Conservation (phyloP, 53 echinoderm and acorn worm genomes). For the Arbacia lixula region DNA sequence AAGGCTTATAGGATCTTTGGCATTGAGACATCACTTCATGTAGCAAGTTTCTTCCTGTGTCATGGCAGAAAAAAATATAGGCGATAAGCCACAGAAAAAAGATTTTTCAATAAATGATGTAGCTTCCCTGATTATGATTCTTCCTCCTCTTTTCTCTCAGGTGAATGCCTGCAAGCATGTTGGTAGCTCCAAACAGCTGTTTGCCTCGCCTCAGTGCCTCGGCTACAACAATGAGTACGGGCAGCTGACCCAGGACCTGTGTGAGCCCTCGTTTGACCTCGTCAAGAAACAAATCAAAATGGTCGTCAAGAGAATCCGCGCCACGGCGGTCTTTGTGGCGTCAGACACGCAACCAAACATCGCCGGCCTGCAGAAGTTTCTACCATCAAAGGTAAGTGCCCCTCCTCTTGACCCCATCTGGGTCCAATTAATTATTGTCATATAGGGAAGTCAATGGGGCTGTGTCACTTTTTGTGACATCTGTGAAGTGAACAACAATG, state of each 20-base stretch:
- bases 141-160: slow-evolving; percentile 34
- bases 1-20: no score
- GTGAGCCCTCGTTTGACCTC: slow-evolving; percentile 61
- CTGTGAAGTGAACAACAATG: no score
- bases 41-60: no score
- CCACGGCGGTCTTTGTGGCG: slow-evolving; percentile 87
- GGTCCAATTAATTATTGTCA: no score
- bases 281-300: slow-evolving; percentile 74
- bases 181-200: slow-evolving; percentile 63
- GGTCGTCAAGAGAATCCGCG: slow-evolving; percentile 78
- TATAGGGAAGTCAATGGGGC: no score
- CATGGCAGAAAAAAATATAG: no score
- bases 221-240: slow-evolving; percentile 88
- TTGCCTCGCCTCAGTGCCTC: slow-evolving; percentile 95
- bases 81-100: no score
- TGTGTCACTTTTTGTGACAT: no score
- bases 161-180: slow-evolving; percentile 79
- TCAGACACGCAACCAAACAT: slow-evolving; percentile 83
- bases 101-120: neutral
- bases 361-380: slow-evolving; percentile 41
- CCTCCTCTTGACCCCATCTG: no score
- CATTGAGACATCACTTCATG: no score
- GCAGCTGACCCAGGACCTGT: slow-evolving; percentile 75
- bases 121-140: neutral
- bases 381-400: slow-evolving; percentile 51